A percentile compares a stretch with the other conserved stretches of the same genome.
Conservation (phyloP, 2,797 vertebrate genomes). For the Mergus octosetaceus region DNA sequence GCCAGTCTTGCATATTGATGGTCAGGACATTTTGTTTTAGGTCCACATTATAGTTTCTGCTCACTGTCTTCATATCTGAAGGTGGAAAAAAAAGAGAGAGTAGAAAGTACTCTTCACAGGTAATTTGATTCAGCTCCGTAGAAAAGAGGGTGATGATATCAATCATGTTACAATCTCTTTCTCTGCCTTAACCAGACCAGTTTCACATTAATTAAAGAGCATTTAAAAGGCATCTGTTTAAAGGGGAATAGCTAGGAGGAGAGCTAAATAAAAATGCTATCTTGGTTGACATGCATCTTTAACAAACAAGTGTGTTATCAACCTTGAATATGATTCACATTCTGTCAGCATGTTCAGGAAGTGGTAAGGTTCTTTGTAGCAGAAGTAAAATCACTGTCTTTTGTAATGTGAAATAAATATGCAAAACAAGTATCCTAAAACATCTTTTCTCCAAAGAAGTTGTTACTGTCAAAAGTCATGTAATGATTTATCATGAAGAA, state of each 20-base stretch:
- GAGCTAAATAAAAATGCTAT: neutral
- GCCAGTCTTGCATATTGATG: neutral
- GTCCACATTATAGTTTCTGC: neutral
- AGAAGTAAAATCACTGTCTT: neutral
- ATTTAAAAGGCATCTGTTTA: constrained; percentile 17
- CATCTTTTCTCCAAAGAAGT: neutral
- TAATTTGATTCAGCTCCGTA: neutral
- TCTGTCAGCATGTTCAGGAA: neutral
- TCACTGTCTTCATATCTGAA: neutral
- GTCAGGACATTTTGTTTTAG: neutral
- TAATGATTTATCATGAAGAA: neutral
- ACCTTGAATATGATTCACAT: neutral
- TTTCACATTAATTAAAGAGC: constrained; percentile 5
- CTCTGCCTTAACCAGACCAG: neutral
- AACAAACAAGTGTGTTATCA: neutral
- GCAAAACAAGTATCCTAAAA: neutral
- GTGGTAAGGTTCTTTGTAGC: neutral
- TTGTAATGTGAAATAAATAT: constrained; percentile 12
- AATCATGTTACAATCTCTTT: neutral
- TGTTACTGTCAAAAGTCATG: constrained; percentile 7
- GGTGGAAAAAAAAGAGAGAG: neutral
- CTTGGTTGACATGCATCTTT: neutral
- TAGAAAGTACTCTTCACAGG: neutral
- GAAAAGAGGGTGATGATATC: neutral
- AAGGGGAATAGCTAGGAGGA: neutral